These are phyloP conservation scores for Lasioglossum morio DNA, from an alignment of 2,888 invertebrate species.

Conservation along the genomic window DNA sequence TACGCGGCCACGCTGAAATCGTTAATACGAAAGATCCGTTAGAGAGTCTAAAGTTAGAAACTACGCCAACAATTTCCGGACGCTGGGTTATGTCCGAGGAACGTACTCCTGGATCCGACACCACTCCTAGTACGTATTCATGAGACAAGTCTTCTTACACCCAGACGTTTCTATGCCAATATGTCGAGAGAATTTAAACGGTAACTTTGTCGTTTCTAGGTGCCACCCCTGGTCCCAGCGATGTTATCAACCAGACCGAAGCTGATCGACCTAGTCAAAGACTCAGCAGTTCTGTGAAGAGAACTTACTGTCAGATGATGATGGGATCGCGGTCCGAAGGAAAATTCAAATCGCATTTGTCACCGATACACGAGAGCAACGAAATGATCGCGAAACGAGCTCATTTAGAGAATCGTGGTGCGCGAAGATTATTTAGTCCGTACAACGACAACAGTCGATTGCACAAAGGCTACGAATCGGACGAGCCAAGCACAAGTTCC, in stretches of 20 bases:
- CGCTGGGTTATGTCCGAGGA: conserved; percentile 68
- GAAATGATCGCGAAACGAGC: conserved; percentile 82
- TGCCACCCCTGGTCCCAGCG: conserved; percentile 65
- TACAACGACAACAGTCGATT: conserved; percentile 39
- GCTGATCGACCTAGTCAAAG: conserved; percentile 27
- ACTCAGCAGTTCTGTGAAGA: conserved; percentile 66
- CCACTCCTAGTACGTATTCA: conserved; percentile 64
- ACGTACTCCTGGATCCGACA: conserved; percentile 74
- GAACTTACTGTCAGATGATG: conserved; percentile 75
- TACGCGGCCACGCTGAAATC: conserved; percentile 85
- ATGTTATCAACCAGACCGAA: conserved; percentile 23
- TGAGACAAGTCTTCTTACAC: neutral
- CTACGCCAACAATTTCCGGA: conserved; percentile 76
- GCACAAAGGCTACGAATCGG: conserved; percentile 70
- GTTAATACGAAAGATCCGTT: conserved; percentile 73
- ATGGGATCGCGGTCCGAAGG: conserved; percentile 69
- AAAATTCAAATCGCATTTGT: conserved; percentile 77
- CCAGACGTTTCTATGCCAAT: neutral
- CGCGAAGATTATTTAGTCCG: conserved; percentile 86
- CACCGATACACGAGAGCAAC: conserved; percentile 80
- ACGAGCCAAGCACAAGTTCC: conserved; percentile 77
- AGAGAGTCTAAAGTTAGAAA: conserved; percentile 73
- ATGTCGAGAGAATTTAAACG: conserved; percentile 1
- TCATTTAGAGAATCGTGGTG: conserved; percentile 83
- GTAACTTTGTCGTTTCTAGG: conserved; percentile 43